A percentile compares a stretch with the other conserved stretches of the same genome.
phyloP scores from a whole-genome alignment of 2,113 vertebrate species.

The Triplophysa siluroides region DNA sequence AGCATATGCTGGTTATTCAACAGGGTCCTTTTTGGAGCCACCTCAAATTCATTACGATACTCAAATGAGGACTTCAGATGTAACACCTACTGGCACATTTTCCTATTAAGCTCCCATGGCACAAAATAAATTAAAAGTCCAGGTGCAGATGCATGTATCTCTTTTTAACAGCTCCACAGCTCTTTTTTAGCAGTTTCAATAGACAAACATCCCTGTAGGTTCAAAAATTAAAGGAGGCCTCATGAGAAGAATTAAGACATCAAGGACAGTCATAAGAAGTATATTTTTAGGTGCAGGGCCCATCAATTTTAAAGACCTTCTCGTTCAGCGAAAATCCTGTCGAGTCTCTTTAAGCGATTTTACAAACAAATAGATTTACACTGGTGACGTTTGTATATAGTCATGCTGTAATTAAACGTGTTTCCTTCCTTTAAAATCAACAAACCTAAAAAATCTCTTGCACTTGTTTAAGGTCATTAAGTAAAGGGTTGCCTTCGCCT shows the following conservation, averaged over 20 bases:
- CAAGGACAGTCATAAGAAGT: conserved; percentile 5
- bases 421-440: neutral
- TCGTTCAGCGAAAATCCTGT: neutral
- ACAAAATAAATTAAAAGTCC: conserved; percentile 2
- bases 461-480: neutral
- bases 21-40: too few relatives aligned
- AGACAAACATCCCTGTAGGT: conserved; percentile 7
- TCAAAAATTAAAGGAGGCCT: conserved; percentile 25
- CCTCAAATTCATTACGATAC: too few relatives aligned
- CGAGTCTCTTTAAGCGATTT: neutral
- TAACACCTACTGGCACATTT: neutral
- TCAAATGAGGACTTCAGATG: neutral
- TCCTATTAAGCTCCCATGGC: neutral
- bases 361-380: neutral
- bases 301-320: conserved; percentile 7
- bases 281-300: conserved; percentile 12
- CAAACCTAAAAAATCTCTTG: neutral
- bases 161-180: neutral
- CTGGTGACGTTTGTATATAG: neutral
- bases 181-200: neutral
- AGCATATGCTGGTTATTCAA: too few relatives aligned
- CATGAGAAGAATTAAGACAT: conserved; percentile 13
- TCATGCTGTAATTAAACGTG: neutral
- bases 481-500: conserved; percentile 1
- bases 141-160: neutral